These are phyloP conservation scores for Tragelaphus eurycerus DNA, from an alignment of 2,797 vertebrate species.

Conservation along the genomic window DNA sequence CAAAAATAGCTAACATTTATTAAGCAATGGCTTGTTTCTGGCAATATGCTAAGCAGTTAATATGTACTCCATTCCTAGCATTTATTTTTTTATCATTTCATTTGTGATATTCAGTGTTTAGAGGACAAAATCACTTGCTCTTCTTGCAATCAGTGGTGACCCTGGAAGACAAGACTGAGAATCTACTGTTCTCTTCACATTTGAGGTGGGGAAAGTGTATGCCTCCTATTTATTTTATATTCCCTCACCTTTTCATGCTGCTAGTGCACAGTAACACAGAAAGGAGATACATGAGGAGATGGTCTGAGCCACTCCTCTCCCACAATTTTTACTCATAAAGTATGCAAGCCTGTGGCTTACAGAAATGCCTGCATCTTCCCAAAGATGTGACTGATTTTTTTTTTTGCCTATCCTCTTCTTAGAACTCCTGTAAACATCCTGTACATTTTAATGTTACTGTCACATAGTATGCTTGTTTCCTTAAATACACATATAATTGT, in stretches of 20 bases:
- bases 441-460: neutral
- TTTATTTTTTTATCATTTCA: neutral
- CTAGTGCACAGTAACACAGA: neutral
- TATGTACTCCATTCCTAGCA: neutral
- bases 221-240: neutral
- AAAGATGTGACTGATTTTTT: neutral
- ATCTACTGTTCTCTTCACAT: neutral
- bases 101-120: neutral
- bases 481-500: neutral
- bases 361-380: neutral
- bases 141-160: neutral
- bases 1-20: neutral
- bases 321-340: neutral
- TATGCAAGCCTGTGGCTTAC: neutral
- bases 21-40: neutral
- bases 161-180: neutral
- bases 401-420: neutral
- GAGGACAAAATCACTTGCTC: neutral
- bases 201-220: neutral
- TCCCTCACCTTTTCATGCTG: neutral
- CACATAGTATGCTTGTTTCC: neutral
- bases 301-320: neutral
- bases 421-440: neutral
- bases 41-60: neutral
- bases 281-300: neutral